A percentile compares a stretch with the other conserved stretches of the same genome.
Evolutionary conservation across 2,113 vertebrate species (phyloP).

Genomic region (Bos indicus): DNA sequence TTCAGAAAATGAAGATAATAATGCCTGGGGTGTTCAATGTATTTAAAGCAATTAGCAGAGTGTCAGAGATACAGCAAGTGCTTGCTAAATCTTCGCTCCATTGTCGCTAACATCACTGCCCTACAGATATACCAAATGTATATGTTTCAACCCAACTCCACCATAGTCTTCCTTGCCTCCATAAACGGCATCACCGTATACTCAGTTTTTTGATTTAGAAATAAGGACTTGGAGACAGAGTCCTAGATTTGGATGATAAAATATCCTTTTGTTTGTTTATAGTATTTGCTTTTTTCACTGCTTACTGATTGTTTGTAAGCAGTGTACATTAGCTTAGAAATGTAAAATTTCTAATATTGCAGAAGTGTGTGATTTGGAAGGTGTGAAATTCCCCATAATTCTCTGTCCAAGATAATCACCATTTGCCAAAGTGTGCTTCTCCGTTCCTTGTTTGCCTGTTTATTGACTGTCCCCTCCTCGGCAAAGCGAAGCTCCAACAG

Average conservation of each 20-base stretch:
- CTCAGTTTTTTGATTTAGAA: constrained; percentile 25
- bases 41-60: neutral
- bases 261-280: constrained; percentile 37
- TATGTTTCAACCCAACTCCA: neutral
- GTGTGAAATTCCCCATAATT: constrained; percentile 4
- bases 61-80: neutral
- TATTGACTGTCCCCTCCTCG: neutral
- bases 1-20: neutral
- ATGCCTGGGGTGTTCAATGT: neutral
- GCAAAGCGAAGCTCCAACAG: neutral
- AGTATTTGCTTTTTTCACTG: constrained; percentile 20
- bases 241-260: neutral
- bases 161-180: neutral
- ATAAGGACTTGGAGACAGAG: neutral
- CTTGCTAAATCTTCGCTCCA: neutral
- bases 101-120: neutral
- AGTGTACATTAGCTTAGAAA: neutral
- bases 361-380: constrained; percentile 26
- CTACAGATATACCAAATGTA: neutral
- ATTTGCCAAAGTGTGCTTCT: constrained; percentile 15
- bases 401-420: constrained; percentile 10
- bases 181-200: neutral
- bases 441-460: neutral
- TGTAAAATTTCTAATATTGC: constrained; percentile 30
- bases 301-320: neutral